These are phyloP conservation scores for Chrysaora quinquecirrha DNA, from an alignment of 30 jellyfish, hydroid and myxozoan genomes.

Conservation along the genomic window DNA sequence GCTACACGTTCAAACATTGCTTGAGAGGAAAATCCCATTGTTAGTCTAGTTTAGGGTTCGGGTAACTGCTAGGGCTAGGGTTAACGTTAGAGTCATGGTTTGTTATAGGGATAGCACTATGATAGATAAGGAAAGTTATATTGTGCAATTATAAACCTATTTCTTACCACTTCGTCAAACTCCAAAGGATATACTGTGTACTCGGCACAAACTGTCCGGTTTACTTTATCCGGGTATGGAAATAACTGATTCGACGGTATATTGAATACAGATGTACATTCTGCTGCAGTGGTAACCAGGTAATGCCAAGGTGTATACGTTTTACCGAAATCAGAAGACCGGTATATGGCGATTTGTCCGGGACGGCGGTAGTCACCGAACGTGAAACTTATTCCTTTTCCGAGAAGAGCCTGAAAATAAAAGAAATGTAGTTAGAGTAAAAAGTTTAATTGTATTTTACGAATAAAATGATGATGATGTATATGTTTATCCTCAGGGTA, in stretches of 20 bases:
- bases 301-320: constrained; percentile 92
- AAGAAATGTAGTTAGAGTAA: background rate
- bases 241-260: constrained; percentile 79
- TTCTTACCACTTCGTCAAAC: constrained; percentile 83
- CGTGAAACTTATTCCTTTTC: constrained; percentile 35
- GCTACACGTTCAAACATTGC: no score
- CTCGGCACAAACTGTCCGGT: constrained; percentile 87
- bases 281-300: constrained; percentile 52
- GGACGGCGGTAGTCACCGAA: constrained; percentile 96
- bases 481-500: no score
- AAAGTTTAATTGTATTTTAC: no score
- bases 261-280: constrained; percentile 76
- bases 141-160: no score
- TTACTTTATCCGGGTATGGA: constrained; percentile 75
- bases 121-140: no score
- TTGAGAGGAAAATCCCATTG: no score
- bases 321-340: constrained; percentile 70
- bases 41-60: no score
- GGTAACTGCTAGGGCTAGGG: no score
- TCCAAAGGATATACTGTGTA: constrained; percentile 79
- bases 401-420: constrained; percentile 55
- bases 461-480: no score
- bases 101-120: no score
- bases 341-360: constrained; percentile 82
- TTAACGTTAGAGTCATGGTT: no score